Evolutionary conservation across 2,113 vertebrate species (phyloP).

Genomic region (Nibea coibor): DNA sequence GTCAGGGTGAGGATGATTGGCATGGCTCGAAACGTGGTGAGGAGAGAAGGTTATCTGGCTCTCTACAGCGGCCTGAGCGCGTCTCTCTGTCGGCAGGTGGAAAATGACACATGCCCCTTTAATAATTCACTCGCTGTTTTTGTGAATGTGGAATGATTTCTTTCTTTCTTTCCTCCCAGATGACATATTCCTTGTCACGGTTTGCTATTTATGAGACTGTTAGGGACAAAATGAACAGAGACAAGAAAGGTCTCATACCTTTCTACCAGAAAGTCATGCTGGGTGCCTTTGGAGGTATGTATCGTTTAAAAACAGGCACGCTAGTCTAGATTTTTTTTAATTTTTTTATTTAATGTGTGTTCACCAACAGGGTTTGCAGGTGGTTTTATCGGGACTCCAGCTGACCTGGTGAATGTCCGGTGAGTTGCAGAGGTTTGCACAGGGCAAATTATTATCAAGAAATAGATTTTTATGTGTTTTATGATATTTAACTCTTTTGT

Average conservation of each 20-base stretch:
- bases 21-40: constrained; percentile 26
- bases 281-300: constrained; percentile 37
- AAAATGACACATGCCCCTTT: neutral
- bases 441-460: neutral
- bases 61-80: constrained; percentile 40
- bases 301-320: neutral
- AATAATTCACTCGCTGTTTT: neutral
- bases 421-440: neutral
- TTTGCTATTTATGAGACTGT: constrained; percentile 42
- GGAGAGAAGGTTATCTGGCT: constrained; percentile 34
- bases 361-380: constrained; percentile 25
- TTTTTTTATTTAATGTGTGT: neutral
- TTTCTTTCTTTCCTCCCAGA: neutral
- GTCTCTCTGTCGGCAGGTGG: constrained; percentile 43
- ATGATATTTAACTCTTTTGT: neutral
- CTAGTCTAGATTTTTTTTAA: neutral
- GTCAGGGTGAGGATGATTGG: constrained; percentile 21
- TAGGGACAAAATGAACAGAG: constrained; percentile 34
- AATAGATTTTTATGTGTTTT: neutral
- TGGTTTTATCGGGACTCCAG: constrained; percentile 41
- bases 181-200: constrained; percentile 39
- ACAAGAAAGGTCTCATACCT: constrained; percentile 23
- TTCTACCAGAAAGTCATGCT: constrained; percentile 41
- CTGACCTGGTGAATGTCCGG: constrained; percentile 42
- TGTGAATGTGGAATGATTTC: no score